Conservation (phyloP, 1,140 invertebrate species). For the Parasteatoda tepidariorum region DNA sequence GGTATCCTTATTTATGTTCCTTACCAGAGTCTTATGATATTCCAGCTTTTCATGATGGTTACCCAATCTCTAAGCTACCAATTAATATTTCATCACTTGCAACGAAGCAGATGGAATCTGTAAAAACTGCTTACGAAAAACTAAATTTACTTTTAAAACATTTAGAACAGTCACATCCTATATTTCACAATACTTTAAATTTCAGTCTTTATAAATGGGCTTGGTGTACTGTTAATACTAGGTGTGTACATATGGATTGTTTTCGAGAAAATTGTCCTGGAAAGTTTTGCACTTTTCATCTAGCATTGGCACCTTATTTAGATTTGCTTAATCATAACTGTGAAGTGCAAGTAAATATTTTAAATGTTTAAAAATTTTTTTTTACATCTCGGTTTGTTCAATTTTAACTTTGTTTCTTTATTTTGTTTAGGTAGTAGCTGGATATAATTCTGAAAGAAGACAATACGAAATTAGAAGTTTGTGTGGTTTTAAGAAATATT, state of each 20-base stretch:
- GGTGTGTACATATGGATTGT: slow-evolving; percentile 73
- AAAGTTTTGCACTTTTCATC: slow-evolving; percentile 70
- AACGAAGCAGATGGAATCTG: slow-evolving; percentile 51
- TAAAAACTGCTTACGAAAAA: slow-evolving; percentile 20
- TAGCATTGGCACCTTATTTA: slow-evolving; percentile 80
- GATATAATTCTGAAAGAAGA: slow-evolving; percentile 68
- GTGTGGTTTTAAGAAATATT: slow-evolving; percentile 69
- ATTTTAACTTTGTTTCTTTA: slow-evolving; percentile 2
- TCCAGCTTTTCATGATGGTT: slow-evolving; percentile 64
- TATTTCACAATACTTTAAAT: slow-evolving; percentile 7
- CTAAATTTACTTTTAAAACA: slow-evolving; percentile 18
- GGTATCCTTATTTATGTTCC: slow-evolving; percentile 73
- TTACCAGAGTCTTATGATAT: slow-evolving; percentile 73
- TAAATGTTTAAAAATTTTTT: not conserved
- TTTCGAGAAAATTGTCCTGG: slow-evolving; percentile 24
- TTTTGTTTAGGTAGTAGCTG: slow-evolving; percentile 68
- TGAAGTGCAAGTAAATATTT: slow-evolving; percentile 25
- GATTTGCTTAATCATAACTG: slow-evolving; percentile 83
- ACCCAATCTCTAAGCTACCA: slow-evolving; percentile 67
- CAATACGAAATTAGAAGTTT: slow-evolving; percentile 73
- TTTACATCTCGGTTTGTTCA: not conserved
- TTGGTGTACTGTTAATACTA: slow-evolving; percentile 82
- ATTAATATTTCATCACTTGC: slow-evolving; percentile 70
- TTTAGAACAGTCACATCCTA: slow-evolving; percentile 54
- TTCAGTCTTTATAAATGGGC: slow-evolving; percentile 70